Percentiles rank a stretch among this genome's conserved stretches.
Evolutionary conservation across 1,140 invertebrate genomes (phyloP).

Genomic region (Onthophagus taurus): DNA sequence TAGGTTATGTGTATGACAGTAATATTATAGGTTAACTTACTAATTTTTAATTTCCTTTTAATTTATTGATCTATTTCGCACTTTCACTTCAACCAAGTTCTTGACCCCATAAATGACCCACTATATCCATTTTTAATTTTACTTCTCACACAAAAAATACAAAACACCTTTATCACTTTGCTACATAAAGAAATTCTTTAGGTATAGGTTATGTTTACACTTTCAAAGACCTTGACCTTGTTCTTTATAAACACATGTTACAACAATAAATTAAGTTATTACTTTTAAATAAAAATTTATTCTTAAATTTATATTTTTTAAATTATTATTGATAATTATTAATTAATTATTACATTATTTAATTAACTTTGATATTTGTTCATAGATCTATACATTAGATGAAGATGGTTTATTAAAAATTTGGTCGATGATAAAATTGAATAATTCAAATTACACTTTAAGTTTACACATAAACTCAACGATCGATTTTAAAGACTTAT

Average conservation of each 20-base stretch:
- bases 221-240: neutral
- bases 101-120: no score
- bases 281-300: neutral
- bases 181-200: no score
- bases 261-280: neutral
- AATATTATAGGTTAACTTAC: no score
- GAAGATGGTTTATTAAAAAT: conserved; percentile 28
- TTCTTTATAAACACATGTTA: neutral
- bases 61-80: no score
- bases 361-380: neutral
- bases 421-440: conserved; percentile 26
- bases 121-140: no score
- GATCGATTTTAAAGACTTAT: conserved; percentile 20
- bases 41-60: no score
- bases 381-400: conserved; percentile 29
- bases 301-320: neutral
- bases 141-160: no score
- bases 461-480: conserved; percentile 21
- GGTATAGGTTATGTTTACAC: neutral
- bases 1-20: no score
- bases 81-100: no score
- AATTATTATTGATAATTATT: conserved; percentile 2
- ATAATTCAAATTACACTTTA: conserved; percentile 13
- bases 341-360: neutral
- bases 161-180: no score